Evolutionary conservation across 2,797 vertebrate species (phyloP).

Genomic region (Danionella dracula): DNA sequence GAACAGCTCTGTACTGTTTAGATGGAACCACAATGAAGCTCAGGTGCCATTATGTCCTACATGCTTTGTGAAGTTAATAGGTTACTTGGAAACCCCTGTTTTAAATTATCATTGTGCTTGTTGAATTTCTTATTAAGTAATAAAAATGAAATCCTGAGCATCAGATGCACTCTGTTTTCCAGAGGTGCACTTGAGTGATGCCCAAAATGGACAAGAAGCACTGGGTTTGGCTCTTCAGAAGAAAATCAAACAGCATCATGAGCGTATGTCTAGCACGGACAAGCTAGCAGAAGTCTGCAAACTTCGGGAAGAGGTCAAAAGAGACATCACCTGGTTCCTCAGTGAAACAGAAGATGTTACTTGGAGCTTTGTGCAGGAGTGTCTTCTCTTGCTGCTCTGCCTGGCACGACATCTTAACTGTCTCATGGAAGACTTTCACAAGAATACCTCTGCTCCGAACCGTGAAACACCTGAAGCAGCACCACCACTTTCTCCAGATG

Average conservation of each 20-base stretch:
- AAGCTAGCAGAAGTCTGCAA: conserved; percentile 42
- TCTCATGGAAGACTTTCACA: conserved; percentile 62
- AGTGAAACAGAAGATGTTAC: conserved; percentile 56
- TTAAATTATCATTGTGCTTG: too few species aligned
- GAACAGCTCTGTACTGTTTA: too few species aligned
- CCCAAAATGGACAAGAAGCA: conserved; percentile 58
- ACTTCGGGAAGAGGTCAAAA: conserved; percentile 51
- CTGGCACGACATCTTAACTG: conserved; percentile 66
- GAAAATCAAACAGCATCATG: conserved; percentile 63
- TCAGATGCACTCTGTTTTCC: background rate
- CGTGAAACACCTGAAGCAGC: conserved; percentile 64
- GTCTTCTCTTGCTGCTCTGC: conserved; percentile 74
- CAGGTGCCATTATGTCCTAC: too few species aligned
- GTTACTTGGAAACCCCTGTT: too few species aligned
- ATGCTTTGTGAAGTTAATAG: too few species aligned
- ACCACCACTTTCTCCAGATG: conserved; percentile 79
- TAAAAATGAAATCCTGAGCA: too few species aligned
- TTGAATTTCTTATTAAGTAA: too few species aligned
- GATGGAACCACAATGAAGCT: too few species aligned
- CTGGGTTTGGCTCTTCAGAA: conserved; percentile 64
- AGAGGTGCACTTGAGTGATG: conserved; percentile 55
- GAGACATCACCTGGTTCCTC: conserved; percentile 55
- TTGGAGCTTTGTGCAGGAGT: conserved; percentile 77
- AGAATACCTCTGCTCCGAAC: conserved; percentile 40
- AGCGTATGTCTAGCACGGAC: conserved; percentile 58